These are phyloP conservation scores for Crossaster papposus DNA, from an alignment of 53 echinoderm and acorn worm species.

Conservation along the genomic window DNA sequence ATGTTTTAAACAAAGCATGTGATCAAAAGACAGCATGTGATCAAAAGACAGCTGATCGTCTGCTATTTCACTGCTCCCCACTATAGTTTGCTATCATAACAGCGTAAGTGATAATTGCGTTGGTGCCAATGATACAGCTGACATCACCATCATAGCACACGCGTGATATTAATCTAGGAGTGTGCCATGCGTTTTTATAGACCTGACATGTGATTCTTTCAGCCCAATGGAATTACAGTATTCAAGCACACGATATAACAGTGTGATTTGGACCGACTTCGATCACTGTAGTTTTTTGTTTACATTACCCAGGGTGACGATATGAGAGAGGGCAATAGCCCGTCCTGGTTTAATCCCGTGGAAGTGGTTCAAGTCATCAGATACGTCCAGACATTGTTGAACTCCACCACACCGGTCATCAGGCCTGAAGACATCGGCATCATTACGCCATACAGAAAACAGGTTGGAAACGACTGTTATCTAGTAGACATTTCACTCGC, in stretches of 20 bases:
- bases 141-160: too few species aligned
- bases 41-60: too few species aligned
- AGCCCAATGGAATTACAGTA: too few species aligned
- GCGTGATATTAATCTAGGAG: too few species aligned
- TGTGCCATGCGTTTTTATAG: too few species aligned
- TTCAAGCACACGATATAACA: not conserved
- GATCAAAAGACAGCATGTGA: too few species aligned
- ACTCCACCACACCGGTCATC: constrained; percentile 44
- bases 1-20: too few species aligned
- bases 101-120: too few species aligned
- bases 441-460: constrained; percentile 98
- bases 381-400: constrained; percentile 79
- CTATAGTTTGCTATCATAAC: too few species aligned
- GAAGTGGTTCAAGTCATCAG: constrained; percentile 89
- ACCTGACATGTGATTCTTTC: too few species aligned
- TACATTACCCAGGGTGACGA: constrained; percentile 75
- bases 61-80: too few species aligned
- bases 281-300: not conserved
- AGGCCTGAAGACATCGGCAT: constrained; percentile 75
- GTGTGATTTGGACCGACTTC: not conserved
- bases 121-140: too few species aligned
- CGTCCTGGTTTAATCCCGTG: constrained; percentile 96
- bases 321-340: constrained; percentile 95
- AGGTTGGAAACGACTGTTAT: constrained; percentile 58
- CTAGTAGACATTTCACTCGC: not conserved